Evolutionary conservation across 2,797 vertebrate genomes (phyloP), one percentile per base, ranked within the genome.

Genomic region (Anomalospiza imberbis): DNA sequence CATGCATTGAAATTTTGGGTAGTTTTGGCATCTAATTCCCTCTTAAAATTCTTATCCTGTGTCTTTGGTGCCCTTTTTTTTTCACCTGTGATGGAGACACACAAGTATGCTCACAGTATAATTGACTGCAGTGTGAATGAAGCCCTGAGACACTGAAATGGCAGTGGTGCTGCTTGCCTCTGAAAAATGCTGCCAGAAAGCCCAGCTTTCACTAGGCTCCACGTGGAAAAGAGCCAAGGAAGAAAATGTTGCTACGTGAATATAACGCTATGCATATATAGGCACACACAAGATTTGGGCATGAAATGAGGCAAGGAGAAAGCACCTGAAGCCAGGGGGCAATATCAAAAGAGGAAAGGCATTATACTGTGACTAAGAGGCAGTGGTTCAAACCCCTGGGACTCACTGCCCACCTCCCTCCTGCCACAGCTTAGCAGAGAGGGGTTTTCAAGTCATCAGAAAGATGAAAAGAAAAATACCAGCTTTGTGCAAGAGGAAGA

Each of bases 401-500:
- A 29, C 26, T 2, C 0, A 44, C 58, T 90, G 68, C 61, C 13
- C 17, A 38, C 13, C 71, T 94, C n/a, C 31, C 7, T 36, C 7
- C 72, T 73, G 42, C 54, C 48, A 34, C 15, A 81, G 81, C 70
- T 82, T 73, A 72, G 89, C 48, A 70, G 65, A 76, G 73, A 91
- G 67, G 20, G 8, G 79, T 7, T n/a, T 93, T 83, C 48, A 63
- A 38, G n/a, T 6, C 22, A 6, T 13, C 2, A 32, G 32, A 54
- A 85, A 70, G 44, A 74, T 60, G 4, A 47, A 91, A 91, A 95
- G 63, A 47, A 53, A 88, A 92, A 84, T 38, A 61, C 40, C 51
- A 72, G 24, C 77, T 95, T 96, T 95, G 75, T 84, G 75, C 51
- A 73, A 67, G 54, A 70, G n/a, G 12, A 38, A 89, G 95, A 54